Percentiles rank a stretch among this genome's conserved stretches.
These are phyloP conservation scores for Erythrocercus mccallii DNA, from an alignment of 2,113 vertebrate species.

Conservation along the genomic window DNA sequence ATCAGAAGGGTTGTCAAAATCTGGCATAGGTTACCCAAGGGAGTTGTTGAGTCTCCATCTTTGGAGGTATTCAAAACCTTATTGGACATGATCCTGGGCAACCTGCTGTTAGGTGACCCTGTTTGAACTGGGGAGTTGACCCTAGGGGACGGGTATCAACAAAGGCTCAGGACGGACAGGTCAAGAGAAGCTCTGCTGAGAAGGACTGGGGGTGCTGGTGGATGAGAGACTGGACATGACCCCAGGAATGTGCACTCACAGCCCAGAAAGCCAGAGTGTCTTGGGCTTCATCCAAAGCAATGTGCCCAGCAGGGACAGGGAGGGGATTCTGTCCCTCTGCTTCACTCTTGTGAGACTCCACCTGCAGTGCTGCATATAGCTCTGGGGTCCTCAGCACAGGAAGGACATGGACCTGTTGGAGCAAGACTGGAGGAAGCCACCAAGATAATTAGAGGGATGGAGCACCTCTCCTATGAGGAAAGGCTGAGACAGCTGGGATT, in stretches of 20 bases:
- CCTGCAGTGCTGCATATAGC: rapidly evolving
- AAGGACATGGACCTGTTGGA: background rate
- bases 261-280: background rate
- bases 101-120: background rate
- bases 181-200: background rate
- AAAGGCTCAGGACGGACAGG: background rate
- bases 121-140: background rate
- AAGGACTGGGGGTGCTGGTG: background rate
- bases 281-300: background rate
- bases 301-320: rapidly evolving
- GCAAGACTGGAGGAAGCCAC: background rate
- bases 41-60: background rate
- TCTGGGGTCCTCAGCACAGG: background rate
- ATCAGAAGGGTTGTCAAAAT: background rate
- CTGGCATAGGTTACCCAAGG: background rate
- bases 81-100: background rate
- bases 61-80: background rate
- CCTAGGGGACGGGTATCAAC: background rate
- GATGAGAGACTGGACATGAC: background rate
- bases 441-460: background rate
- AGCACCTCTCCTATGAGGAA: background rate
- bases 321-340: background rate
- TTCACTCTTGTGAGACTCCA: background rate
- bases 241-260: rapidly evolving
- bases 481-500: background rate